Conservation (phyloP, 1,140 invertebrate species). For the Trichonephila clavata region DNA sequence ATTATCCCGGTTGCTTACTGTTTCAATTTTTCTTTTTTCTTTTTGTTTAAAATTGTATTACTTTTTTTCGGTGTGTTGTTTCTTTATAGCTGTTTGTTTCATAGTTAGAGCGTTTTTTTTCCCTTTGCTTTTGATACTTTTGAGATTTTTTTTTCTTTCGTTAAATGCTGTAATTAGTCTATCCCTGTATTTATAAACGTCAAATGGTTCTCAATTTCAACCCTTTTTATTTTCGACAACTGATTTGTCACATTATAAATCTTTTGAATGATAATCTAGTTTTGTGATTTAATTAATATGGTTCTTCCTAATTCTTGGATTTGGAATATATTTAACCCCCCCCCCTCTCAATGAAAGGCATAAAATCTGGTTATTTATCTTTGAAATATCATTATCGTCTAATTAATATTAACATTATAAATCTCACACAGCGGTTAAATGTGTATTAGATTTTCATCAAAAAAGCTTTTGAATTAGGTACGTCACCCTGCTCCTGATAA, state of each 20-base stretch:
- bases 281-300: too few relatives aligned
- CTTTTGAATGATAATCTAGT: too few relatives aligned
- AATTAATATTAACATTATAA: too few relatives aligned
- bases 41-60: not conserved
- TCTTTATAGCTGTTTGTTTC: conserved; percentile 6
- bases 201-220: not conserved
- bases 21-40: not conserved
- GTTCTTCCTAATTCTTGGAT: too few relatives aligned
- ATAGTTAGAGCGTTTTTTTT: not conserved
- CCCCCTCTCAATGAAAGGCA: too few relatives aligned
- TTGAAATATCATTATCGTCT: too few relatives aligned
- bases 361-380: too few relatives aligned
- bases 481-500: too few relatives aligned
- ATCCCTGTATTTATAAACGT: not conserved
- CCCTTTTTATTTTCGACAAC: not conserved
- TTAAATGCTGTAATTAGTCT: conserved; percentile 11
- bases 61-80: not conserved
- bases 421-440: too few relatives aligned
- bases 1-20: not conserved
- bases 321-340: too few relatives aligned
- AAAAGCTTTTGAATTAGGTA: too few relatives aligned
- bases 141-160: not conserved
- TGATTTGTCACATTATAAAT: not conserved
- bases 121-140: not conserved
- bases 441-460: too few relatives aligned